Conservation (phyloP, 2,797 vertebrate species). For the Sebastes miniatus region DNA sequence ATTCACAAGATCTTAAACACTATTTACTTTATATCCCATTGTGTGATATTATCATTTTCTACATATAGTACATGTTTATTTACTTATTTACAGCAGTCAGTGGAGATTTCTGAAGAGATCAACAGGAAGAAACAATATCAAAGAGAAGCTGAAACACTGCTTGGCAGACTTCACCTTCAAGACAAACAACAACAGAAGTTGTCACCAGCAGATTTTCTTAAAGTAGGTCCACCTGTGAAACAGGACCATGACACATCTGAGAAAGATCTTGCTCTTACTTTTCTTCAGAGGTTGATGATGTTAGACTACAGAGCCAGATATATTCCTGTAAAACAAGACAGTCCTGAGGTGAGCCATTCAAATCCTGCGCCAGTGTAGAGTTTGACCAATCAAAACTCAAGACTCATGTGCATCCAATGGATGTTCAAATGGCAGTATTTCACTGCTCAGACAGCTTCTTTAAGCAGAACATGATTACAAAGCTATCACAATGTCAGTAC, state of each 20-base stretch:
- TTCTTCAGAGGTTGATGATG: conserved; percentile 70
- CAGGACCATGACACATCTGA: conserved; percentile 1
- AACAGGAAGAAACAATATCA: rapidly evolving
- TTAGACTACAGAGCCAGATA: conserved; percentile 76
- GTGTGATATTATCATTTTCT: no score
- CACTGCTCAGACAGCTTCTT: no score
- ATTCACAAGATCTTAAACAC: no score
- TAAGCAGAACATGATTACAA: no score
- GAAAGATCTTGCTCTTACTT: conserved; percentile 30
- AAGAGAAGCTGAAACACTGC: neutral
- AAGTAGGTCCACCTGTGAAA: conserved; percentile 19
- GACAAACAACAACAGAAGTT: conserved; percentile 23
- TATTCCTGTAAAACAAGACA: conserved; percentile 37
- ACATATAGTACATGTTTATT: neutral
- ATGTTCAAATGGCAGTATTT: no score
- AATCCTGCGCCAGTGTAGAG: no score
- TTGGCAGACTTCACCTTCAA: conserved; percentile 35
- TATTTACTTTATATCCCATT: no score
- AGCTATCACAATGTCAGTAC: no score
- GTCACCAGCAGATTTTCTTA: conserved; percentile 41
- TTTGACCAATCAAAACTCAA: no score
- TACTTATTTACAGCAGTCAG: conserved; percentile 10
- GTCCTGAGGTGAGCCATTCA: neutral
- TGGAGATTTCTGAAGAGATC: neutral
- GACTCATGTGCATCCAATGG: no score